Evolutionary conservation across 2,888 invertebrate genomes (phyloP).

Genomic region (Phengaris arion): DNA sequence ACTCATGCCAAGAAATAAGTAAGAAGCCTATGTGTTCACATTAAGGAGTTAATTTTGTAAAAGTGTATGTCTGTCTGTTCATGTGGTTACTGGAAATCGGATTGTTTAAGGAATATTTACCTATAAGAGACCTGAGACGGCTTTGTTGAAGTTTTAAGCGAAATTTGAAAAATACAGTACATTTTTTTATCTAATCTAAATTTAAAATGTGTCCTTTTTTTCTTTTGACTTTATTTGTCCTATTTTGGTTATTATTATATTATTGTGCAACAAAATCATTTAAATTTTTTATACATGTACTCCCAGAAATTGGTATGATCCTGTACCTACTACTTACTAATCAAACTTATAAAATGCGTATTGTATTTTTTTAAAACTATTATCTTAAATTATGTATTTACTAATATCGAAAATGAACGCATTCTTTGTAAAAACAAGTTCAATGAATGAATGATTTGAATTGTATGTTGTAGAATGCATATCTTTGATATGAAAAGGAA

Average conservation of each 20-base stretch:
- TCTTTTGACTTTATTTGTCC: background rate
- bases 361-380: background rate
- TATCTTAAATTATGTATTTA: background rate
- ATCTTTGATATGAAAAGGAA: background rate
- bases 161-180: background rate
- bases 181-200: background rate
- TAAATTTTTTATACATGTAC: background rate
- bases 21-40: conserved; percentile 77
- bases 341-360: background rate
- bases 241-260: background rate
- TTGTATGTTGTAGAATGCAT: background rate
- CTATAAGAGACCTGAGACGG: too few relatives aligned
- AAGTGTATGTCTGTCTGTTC: background rate
- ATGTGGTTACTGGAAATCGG: background rate
- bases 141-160: too few relatives aligned
- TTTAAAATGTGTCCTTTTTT: background rate
- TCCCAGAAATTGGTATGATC: background rate
- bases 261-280: too few relatives aligned
- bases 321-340: background rate
- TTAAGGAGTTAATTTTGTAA: conserved; percentile 33
- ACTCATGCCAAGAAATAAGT: conserved; percentile 65
- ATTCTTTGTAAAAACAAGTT: background rate
- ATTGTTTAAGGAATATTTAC: background rate
- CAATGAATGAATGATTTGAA: background rate
- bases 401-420: background rate